Base-by-base conservation (phyloP, 1,140 invertebrate genomes). In the Neelides sp. region DNA sequence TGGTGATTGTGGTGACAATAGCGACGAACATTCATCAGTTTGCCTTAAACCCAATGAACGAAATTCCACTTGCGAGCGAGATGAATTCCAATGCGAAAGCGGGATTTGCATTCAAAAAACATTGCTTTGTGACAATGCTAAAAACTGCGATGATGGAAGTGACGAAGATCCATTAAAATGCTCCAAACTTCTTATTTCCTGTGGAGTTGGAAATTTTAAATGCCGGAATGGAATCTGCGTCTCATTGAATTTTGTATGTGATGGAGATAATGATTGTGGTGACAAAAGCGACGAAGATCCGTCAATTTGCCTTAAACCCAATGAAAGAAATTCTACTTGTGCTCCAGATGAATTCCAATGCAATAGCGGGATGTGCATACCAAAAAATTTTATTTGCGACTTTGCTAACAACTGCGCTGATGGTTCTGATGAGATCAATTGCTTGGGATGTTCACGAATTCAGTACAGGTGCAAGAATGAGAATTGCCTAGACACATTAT, bases 351-450 rank as follows among this genome's bases (percentile, higher is more conserved):
- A 69, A 49, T 71, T 68, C 59, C 63, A 66, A 50, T 71, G 69
- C 55, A 64, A 62, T 26, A 63, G 62, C 37, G 71, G 76, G 32
- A 72, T 73, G 64, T 88, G 84, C 65, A 79, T 88, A 57, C 77
- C 79, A 22, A 72, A 65, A 30, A 64, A 68, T 1, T 75, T 74
- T 65, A 68, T 73, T 13, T 90, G 85, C 71, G 82, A 90, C 65
- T 78, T 78, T 54, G 74, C 76, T 61, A 70, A 71, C 64, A 77
- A 86, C 61, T 86, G 83, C 70, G 69, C 76, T 27, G 80, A 83
- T 66, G 71, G 72, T 63, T 79, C 80, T 53, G 85, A 89, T 63
- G 85, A 89, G 71, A 63, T 63, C 51, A 64, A 73, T 63, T 80
- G 79, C 63, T 71, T 70, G 34, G 55, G 66, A 61, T 47, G 37